Evolutionary conservation across 2,113 vertebrate genomes (phyloP), one percentile per base, ranked within the genome.

Genomic region (Motacilla alba): DNA sequence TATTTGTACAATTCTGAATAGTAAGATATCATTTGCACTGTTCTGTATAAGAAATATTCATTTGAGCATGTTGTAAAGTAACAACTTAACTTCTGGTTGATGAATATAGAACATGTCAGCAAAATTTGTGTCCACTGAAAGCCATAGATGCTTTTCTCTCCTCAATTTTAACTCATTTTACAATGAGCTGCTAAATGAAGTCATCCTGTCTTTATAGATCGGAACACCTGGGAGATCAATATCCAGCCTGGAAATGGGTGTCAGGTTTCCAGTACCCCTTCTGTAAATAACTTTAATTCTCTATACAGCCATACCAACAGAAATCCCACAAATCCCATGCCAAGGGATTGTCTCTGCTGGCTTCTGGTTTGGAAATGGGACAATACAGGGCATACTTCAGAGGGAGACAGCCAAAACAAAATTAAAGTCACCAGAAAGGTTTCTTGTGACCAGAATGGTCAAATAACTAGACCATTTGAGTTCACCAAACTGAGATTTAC

Each of bases 11-110:
- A 1, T 77, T 17, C n/a, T 43, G 28, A 16, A 20, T 22, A 26
- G 21, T 6, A 19, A 21, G 15, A 18, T n/a, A 15, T 22, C 2
- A 0, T 50, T 77, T 46, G 9, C 13, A 10, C 30, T 2, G 0
- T 62, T 64, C 23, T 0, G 0, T 59, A 2, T n/a, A 22, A 58
- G 11, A 66, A 75, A 27, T 23, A 49, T n/a, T 69, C 22, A 28
- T 79, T 27, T 52, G 9, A 79, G 6, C 30, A 17, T 15, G 15
- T 26, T 39, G 18, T 22, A 56, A 59, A 84, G 35, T 46, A 69
- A 53, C 28, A 90, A 30, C 13, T 47, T 31, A 70, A 49, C 11
- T 76, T 58, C 28, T 59, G 26, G 13, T 44, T 0, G 0, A n/a
- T 66, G 10, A 77, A 41, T 66, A 73, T 16, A 20, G 15, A 46